phyloP scores from a whole-genome alignment of 2,888 invertebrate genomes.

The Himalopsyche japonica region DNA sequence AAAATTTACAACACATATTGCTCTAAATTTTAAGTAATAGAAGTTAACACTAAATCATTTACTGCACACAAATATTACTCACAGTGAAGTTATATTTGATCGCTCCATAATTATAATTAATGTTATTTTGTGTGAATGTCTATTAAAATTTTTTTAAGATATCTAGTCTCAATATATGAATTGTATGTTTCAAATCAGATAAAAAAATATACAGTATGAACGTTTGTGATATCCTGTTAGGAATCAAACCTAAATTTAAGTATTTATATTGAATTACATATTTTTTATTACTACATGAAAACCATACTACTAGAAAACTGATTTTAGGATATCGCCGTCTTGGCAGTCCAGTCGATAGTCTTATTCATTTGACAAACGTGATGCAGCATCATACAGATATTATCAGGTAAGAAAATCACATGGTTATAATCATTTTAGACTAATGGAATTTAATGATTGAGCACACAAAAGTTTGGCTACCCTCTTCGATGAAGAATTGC shows the following conservation, averaged over 20 bases:
- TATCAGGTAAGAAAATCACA: background rate
- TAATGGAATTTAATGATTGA: conserved; percentile 39
- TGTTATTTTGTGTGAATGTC: background rate
- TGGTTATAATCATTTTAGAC: conserved; percentile 28
- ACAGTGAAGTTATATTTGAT: conserved; percentile 5
- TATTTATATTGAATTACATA: background rate
- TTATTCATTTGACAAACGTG: background rate
- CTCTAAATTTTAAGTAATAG: conserved; percentile 17
- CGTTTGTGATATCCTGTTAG: background rate
- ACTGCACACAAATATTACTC: conserved; percentile 31
- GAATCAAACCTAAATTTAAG: background rate
- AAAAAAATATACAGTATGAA: background rate
- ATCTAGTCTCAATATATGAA: background rate
- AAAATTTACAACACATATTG: conserved; percentile 27
- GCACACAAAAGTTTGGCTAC: conserved; percentile 35
- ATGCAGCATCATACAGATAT: background rate
- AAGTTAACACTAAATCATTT: conserved; percentile 26
- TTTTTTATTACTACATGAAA: background rate
- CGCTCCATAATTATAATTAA: background rate
- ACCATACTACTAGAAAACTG: background rate
- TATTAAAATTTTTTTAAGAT: background rate
- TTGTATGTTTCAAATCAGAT: background rate
- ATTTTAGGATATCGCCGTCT: background rate
- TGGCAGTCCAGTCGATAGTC: background rate
- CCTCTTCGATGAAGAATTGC: conserved; percentile 9